A percentile compares a stretch with the other conserved stretches of the same genome.
Evolutionary conservation across 2,113 vertebrate genomes (phyloP).

Genomic region (Ciconia stormi): DNA sequence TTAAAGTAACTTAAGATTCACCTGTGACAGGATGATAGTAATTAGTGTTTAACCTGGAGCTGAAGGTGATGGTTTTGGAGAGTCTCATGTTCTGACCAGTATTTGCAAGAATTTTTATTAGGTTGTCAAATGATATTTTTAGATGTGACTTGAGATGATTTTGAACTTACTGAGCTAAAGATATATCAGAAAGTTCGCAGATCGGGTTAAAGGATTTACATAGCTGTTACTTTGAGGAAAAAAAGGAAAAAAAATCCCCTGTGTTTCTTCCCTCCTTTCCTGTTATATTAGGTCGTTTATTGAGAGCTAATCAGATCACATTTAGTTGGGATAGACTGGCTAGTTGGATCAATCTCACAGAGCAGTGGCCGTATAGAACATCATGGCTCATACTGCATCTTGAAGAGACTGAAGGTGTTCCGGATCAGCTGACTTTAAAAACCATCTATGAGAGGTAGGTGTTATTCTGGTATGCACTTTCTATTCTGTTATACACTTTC

Average conservation of each 20-base stretch:
- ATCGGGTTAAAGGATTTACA: neutral
- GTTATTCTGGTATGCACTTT: neutral
- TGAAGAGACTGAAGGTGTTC: constrained; percentile 91
- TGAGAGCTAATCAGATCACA: constrained; percentile 95
- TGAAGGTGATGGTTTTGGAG: neutral
- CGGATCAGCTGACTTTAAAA: constrained; percentile 89
- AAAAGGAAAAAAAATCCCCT: neutral
- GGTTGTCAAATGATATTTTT: neutral
- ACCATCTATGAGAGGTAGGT: constrained; percentile 93
- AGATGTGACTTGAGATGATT: neutral
- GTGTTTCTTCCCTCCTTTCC: neutral
- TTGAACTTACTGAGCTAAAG: neutral
- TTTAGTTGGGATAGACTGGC: constrained; percentile 97
- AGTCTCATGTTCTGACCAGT: neutral
- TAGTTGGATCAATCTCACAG: constrained; percentile 98
- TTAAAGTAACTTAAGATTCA: neutral
- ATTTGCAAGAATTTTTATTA: neutral
- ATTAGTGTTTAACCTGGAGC: neutral
- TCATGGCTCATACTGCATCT: constrained; percentile 97
- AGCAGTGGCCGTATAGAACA: constrained; percentile 97
- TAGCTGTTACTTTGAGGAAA: neutral
- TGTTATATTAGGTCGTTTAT: constrained; percentile 78
- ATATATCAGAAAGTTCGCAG: neutral
- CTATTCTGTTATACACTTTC: neutral
- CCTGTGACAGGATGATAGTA: neutral